Evolutionary conservation across 92 coral and sea anemone species (phyloP).

Genomic region (Hydrozoanthus gracilis): DNA sequence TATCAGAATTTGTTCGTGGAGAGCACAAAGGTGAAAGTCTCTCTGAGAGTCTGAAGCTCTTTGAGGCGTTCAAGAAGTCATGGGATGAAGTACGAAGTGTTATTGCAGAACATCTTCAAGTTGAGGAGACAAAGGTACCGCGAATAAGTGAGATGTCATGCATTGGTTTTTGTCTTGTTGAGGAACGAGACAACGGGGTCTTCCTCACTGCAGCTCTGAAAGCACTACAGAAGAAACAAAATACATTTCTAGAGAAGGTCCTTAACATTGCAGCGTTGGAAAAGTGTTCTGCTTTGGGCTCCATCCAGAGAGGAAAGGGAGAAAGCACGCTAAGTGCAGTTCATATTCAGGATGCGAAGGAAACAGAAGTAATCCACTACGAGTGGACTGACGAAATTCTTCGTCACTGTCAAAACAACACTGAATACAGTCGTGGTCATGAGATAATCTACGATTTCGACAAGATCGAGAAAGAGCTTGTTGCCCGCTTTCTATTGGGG

Average conservation of each 20-base stretch:
- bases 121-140: conserved; percentile 58
- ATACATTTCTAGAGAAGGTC: conserved; percentile 75
- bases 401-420: conserved; percentile 79
- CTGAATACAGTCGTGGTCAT: conserved; percentile 88
- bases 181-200: conserved; percentile 70
- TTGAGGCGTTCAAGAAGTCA: conserved; percentile 74
- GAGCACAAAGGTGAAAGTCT: conserved; percentile 50
- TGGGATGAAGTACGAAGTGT: conserved; percentile 80
- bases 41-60: conserved; percentile 52
- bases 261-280: conserved; percentile 75
- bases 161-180: conserved; percentile 84
- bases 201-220: conserved; percentile 74
- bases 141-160: conserved; percentile 71
- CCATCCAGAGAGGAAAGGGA: conserved; percentile 64
- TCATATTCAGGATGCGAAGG: conserved; percentile 89
- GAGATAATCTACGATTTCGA: conserved; percentile 80
- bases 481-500: conserved; percentile 75
- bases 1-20: conserved; percentile 75
- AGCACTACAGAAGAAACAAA: conserved; percentile 78
- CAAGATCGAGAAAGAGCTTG: conserved; percentile 86
- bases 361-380: conserved; percentile 83
- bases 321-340: conserved; percentile 62
- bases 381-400: conserved; percentile 85
- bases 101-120: conserved; percentile 47
- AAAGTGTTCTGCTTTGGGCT: conserved; percentile 76